phyloP scores from a whole-genome alignment of 1,140 invertebrate genomes.

The Meteorus sp. region DNA sequence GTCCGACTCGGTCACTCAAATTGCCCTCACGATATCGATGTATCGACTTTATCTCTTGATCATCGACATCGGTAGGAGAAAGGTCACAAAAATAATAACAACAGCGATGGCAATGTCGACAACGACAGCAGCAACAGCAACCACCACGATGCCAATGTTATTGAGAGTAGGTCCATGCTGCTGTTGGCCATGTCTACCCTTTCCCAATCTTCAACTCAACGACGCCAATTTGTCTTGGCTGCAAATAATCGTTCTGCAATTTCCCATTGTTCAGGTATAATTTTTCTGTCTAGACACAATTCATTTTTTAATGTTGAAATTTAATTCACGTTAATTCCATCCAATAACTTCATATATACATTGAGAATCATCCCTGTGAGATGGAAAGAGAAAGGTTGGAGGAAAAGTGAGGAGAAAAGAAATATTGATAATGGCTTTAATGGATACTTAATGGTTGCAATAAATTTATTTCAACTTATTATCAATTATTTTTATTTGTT shows the following conservation, averaged over 20 bases:
- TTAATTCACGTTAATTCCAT: too few relatives aligned
- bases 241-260: slow-evolving; percentile 47
- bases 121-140: too few relatives aligned
- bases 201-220: slow-evolving; percentile 50
- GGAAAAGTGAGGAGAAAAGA: too few relatives aligned
- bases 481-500: too few relatives aligned
- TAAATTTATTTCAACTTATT: slow-evolving; percentile 26
- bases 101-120: too few relatives aligned
- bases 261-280: slow-evolving; percentile 54
- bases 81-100: slow-evolving; percentile 42
- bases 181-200: slow-evolving; percentile 56
- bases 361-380: too few relatives aligned
- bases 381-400: too few relatives aligned
- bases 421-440: too few relatives aligned
- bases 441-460: background rate
- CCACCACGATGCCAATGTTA: slow-evolving; percentile 38
- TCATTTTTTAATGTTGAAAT: too few relatives aligned
- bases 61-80: slow-evolving; percentile 47
- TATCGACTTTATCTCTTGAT: slow-evolving; percentile 52
- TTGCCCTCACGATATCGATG: slow-evolving; percentile 49
- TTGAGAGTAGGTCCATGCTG: slow-evolving; percentile 53
- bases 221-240: slow-evolving; percentile 52
- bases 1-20: slow-evolving; percentile 51
- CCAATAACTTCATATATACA: background rate
- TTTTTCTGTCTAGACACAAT: background rate